A percentile compares a stretch with the other conserved stretches of the same genome.
Evolutionary conservation across 2,888 invertebrate genomes (phyloP).

Genomic region (Gerris lacustris): DNA sequence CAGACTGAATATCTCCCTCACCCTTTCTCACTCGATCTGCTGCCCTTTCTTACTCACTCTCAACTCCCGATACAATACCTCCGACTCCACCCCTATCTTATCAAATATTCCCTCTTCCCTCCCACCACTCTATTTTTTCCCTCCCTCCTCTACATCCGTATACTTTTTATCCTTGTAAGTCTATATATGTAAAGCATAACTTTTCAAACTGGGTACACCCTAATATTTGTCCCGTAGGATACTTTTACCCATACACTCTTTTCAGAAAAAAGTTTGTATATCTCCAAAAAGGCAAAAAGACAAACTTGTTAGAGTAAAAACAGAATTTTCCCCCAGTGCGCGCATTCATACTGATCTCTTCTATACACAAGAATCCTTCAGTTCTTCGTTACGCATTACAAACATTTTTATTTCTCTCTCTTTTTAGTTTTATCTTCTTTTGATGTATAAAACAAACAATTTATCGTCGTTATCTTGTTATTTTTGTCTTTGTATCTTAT

Average conservation of each 20-base stretch:
- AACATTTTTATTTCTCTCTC: too few relatives aligned
- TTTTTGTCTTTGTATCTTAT: neutral
- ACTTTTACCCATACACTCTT: too few relatives aligned
- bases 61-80: neutral
- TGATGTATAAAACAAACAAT: slow-evolving; percentile 1
- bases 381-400: too few relatives aligned
- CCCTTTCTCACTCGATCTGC: too few relatives aligned
- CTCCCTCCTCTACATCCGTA: neutral
- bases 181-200: neutral
- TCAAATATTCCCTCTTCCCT: neutral
- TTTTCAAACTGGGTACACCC: neutral
- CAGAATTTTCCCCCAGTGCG: neutral
- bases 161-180: neutral
- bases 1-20: too few relatives aligned
- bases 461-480: neutral
- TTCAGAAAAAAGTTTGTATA: neutral
- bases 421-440: neutral
- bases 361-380: too few relatives aligned
- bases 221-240: neutral
- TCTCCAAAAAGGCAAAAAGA: neutral
- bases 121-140: neutral
- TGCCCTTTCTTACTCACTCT: neutral
- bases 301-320: neutral
- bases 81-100: neutral
- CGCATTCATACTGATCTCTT: too few relatives aligned